These are phyloP conservation scores for Epirrhoe tristata DNA, from an alignment of 2,888 invertebrate species.

Conservation along the genomic window DNA sequence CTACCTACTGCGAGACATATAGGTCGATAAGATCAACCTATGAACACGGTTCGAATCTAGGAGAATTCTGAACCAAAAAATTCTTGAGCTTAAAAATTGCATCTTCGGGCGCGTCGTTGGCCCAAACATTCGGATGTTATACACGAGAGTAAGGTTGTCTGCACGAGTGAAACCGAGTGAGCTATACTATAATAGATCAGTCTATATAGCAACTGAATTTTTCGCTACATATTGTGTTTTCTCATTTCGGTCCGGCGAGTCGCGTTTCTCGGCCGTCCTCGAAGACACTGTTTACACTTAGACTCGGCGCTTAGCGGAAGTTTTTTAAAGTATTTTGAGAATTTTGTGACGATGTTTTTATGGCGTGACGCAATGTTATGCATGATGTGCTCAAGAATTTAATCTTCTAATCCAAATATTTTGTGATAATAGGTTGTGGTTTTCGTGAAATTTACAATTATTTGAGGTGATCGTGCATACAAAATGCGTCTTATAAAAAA, in stretches of 20 bases:
- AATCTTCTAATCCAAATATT: slow-evolving; percentile 11
- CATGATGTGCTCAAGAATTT: slow-evolving; percentile 57
- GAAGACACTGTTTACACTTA: slow-evolving; percentile 37
- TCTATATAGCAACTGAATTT: slow-evolving; percentile 20
- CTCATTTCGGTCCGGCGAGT: slow-evolving; percentile 24
- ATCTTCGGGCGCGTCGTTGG: no score
- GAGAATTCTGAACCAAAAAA: no score
- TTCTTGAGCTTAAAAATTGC: no score
- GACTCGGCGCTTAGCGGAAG: slow-evolving; percentile 49
- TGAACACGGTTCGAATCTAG: no score
- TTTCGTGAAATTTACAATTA: neutral
- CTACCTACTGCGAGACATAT: no score
- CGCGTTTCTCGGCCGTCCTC: slow-evolving; percentile 25
- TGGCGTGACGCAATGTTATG: slow-evolving; percentile 58
- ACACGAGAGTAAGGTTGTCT: neutral
- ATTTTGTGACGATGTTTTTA: slow-evolving; percentile 49
- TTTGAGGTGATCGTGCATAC: neutral
- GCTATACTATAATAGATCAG: slow-evolving; percentile 1
- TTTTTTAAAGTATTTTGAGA: slow-evolving; percentile 62
- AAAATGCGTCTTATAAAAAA: slow-evolving; percentile 46
- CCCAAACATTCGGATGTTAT: no score
- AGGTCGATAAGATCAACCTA: no score
- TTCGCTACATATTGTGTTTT: slow-evolving; percentile 22
- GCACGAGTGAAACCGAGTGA: neutral
- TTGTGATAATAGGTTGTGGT: neutral